Evolutionary conservation across 2,113 vertebrate species (phyloP).

Genomic region (Alethe castanea): DNA sequence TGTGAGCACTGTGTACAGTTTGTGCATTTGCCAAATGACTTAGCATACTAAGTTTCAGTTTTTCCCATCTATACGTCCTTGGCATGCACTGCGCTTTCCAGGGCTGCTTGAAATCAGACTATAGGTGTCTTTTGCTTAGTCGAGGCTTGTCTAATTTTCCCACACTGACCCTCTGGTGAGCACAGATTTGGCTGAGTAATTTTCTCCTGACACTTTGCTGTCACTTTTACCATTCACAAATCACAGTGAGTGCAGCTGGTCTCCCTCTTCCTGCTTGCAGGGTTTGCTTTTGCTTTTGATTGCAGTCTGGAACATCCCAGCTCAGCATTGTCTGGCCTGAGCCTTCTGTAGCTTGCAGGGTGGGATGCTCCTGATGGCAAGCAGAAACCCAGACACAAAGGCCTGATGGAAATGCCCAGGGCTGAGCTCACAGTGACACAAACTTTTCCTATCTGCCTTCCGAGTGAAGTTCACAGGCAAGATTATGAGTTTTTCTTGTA

Average conservation of each 20-base stretch:
- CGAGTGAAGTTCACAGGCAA: neutral
- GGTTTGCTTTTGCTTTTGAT: neutral
- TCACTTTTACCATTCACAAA: neutral
- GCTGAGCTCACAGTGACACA: neutral
- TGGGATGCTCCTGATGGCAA: neutral
- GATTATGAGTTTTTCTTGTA: neutral
- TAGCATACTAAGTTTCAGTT: neutral
- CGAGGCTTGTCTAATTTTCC: neutral
- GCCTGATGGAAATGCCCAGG: neutral
- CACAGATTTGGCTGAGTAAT: neutral
- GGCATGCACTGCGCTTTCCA: neutral
- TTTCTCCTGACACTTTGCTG: neutral
- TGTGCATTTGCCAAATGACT: neutral
- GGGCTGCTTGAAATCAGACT: neutral
- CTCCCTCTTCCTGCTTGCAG: neutral
- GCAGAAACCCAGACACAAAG: neutral
- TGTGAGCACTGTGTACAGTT: neutral
- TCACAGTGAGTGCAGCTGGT: neutral
- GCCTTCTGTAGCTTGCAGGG: neutral
- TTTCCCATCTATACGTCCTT: neutral
- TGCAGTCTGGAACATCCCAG: rapidly evolving
- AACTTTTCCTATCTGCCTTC: neutral
- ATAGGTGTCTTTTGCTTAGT: neutral
- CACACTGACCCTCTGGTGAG: rapidly evolving
- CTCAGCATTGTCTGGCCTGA: rapidly evolving